Percentiles rank a stretch among this genome's conserved stretches.
Evolutionary conservation across 2,113 vertebrate species (phyloP).

Genomic region (Hippocampus barbouri): DNA sequence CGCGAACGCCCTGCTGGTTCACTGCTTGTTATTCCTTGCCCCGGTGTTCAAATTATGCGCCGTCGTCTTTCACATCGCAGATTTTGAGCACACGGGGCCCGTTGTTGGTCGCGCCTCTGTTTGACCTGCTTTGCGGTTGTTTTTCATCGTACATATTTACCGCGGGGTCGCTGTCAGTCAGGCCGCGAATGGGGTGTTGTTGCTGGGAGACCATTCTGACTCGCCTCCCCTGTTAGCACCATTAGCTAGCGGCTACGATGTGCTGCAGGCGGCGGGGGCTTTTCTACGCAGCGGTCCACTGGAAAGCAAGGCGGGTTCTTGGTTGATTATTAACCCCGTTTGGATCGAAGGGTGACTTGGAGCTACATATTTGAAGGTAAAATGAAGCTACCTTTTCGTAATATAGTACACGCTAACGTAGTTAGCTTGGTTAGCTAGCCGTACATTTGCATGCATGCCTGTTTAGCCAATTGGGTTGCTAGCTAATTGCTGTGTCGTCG

Average conservation of each 20-base stretch:
- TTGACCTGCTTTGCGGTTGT: neutral
- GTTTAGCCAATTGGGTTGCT: slow-evolving; percentile 5
- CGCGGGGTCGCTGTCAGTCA: slow-evolving; percentile 46
- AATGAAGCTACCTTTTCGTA: slow-evolving; percentile 37
- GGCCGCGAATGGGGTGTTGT: slow-evolving; percentile 62
- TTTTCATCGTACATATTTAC: slow-evolving; percentile 7
- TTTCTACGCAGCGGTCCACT: slow-evolving; percentile 34
- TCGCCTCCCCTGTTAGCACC: slow-evolving; percentile 46
- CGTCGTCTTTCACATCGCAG: slow-evolving; percentile 14
- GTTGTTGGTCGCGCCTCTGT: neutral
- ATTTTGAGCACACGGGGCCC: neutral
- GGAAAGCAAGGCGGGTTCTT: slow-evolving; percentile 30
- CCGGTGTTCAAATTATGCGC: slow-evolving; percentile 14
- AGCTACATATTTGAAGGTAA: slow-evolving; percentile 63
- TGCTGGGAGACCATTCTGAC: slow-evolving; percentile 65
- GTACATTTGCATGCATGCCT: slow-evolving; percentile 22
- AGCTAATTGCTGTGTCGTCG: neutral
- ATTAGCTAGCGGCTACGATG: slow-evolving; percentile 61
- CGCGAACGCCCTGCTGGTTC: slow-evolving; percentile 33
- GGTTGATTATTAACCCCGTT: slow-evolving; percentile 33
- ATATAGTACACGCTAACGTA: neutral
- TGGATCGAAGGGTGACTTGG: slow-evolving; percentile 42
- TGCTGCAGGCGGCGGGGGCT: slow-evolving; percentile 40
- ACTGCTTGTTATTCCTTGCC: neutral
- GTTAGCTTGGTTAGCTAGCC: slow-evolving; percentile 33